Percentiles rank a stretch among this genome's conserved stretches.
These are phyloP conservation scores for Gracilinanus agilis DNA, from an alignment of 2,113 vertebrate genomes.

Conservation along the genomic window DNA sequence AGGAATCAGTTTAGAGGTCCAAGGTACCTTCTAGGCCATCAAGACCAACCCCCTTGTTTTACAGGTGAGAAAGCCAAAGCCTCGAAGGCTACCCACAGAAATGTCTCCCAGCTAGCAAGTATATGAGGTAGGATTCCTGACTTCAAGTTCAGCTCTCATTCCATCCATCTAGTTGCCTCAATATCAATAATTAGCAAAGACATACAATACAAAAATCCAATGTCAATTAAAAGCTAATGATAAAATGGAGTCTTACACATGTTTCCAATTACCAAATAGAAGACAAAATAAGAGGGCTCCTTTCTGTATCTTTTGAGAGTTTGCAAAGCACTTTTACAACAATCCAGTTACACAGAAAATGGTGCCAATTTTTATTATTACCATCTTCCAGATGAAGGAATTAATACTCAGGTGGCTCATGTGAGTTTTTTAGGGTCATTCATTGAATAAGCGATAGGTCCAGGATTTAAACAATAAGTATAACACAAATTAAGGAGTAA, in stretches of 20 bases:
- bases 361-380: not conserved
- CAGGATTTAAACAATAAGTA: not conserved
- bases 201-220: not conserved
- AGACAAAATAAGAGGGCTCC: not conserved
- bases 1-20: not conserved
- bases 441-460: conserved; percentile 13
- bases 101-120: not conserved
- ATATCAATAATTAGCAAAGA: not conserved
- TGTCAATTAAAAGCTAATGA: not conserved
- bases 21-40: not conserved
- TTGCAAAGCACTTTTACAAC: not conserved
- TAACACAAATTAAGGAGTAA: not conserved
- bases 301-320: not conserved
- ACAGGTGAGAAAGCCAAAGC: not conserved
- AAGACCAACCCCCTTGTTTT: too few relatives aligned
- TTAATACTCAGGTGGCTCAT: conserved; percentile 6
- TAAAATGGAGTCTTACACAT: not conserved
- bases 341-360: not conserved
- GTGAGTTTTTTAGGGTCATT: not conserved
- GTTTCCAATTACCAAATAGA: not conserved
- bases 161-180: not conserved
- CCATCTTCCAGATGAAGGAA: not conserved
- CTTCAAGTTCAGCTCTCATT: not conserved
- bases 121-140: not conserved
- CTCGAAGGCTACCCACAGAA: not conserved